phyloP scores from a whole-genome alignment of 2,113 vertebrate genomes.

The Malurus alboscapulatus region DNA sequence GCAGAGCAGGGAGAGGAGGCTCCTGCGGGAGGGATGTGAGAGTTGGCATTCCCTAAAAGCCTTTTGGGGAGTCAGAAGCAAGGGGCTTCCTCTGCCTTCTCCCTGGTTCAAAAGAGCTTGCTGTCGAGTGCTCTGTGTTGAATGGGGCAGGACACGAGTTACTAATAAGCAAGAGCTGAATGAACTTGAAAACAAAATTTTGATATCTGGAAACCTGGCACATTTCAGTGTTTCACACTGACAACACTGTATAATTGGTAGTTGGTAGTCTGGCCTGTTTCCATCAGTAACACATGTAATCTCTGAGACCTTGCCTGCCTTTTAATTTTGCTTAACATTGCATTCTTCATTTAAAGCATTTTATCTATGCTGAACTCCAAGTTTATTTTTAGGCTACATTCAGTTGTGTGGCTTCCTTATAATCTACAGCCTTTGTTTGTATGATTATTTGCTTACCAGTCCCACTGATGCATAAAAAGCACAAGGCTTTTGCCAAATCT shows the following conservation, averaged over 20 bases:
- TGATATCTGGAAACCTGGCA: background rate
- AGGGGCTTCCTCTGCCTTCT: background rate
- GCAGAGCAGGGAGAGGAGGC: background rate
- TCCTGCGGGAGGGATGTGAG: fast-evolving
- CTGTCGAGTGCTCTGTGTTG: background rate
- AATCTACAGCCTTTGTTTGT: slow-evolving; percentile 51
- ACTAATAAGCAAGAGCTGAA: background rate
- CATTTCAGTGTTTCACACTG: background rate
- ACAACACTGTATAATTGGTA: slow-evolving; percentile 2
- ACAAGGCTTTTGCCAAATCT: slow-evolving; percentile 31
- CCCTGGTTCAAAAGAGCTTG: background rate
- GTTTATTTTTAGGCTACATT: slow-evolving; percentile 53
- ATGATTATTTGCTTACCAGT: slow-evolving; percentile 56
- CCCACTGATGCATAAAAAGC: slow-evolving; percentile 56
- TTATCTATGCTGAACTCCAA: slow-evolving; percentile 56
- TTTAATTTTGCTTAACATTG: slow-evolving; percentile 46
- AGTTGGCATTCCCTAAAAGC: no score
- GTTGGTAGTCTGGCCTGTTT: background rate
- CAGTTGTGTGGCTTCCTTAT: slow-evolving; percentile 46
- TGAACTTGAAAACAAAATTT: background rate
- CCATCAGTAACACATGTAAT: slow-evolving; percentile 28
- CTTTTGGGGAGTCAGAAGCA: no score
- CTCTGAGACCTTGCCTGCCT: slow-evolving; percentile 47
- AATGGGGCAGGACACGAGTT: background rate
- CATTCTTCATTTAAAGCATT: slow-evolving; percentile 38